Conservation (phyloP, 1,140 invertebrate species). For the Atopsyche davidsoni region DNA sequence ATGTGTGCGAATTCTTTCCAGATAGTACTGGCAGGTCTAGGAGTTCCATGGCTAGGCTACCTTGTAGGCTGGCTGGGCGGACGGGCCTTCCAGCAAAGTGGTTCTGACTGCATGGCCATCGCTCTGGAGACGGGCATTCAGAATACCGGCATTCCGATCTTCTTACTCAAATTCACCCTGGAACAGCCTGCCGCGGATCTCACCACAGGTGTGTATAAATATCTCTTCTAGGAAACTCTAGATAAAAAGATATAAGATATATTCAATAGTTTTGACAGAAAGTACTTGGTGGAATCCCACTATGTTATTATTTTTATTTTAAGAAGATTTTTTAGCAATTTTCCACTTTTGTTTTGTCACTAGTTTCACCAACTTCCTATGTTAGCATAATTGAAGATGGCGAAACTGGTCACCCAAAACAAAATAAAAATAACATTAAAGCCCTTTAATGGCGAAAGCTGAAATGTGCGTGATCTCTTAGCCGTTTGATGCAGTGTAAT, state of each 20-base stretch:
- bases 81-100: conserved; percentile 53
- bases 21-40: conserved; percentile 76
- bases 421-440: too few species aligned
- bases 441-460: too few species aligned
- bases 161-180: conserved; percentile 67
- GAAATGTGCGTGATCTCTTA: too few species aligned
- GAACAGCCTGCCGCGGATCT: conserved; percentile 70
- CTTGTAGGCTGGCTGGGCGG: conserved; percentile 62
- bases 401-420: too few species aligned
- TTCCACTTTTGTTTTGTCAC: conserved; percentile 20
- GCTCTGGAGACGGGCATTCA: conserved; percentile 91
- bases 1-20: conserved; percentile 39
- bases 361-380: too few species aligned
- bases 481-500: too few species aligned
- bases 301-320: neutral
- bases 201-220: conserved; percentile 59
- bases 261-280: too few species aligned
- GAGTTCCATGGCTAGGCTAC: conserved; percentile 86
- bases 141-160: conserved; percentile 89
- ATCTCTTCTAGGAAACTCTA: too few species aligned
- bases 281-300: too few species aligned
- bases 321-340: too few species aligned
- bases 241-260: conserved; percentile 2
- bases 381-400: too few species aligned
- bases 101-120: conserved; percentile 72